Base-by-base conservation (phyloP, 2,888 invertebrate genomes). In the Trichogramma evanescens region DNA sequence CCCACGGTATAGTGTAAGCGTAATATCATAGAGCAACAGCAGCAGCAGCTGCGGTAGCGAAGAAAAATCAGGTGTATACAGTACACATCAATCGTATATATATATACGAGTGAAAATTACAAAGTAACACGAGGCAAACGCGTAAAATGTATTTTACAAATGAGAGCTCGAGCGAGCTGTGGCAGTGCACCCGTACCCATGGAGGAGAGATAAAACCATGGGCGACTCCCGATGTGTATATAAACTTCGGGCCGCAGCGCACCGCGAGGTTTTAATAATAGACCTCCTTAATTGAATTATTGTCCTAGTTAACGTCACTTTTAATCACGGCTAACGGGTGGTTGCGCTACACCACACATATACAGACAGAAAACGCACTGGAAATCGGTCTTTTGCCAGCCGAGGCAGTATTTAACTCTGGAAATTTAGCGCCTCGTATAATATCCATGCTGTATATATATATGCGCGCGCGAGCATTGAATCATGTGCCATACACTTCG, bases 211-310 rank as follows among this genome's bases (percentile, higher is more conserved):
- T 54, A 58, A 58, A 49, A 44, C 54, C 50, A 40, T 50, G 41
- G 41, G 41, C 39, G 50, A 39, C 50, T 40, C n/a, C 43, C 41
- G 58, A 26, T 26, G 26, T 26, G 26, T 26, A 26, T 26, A 26
- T 26, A 26, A 26, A 26, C 26, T 26, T 26, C 40, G 9, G 43
- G 40, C 49, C 10, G 39, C 54, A 39, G n/a, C n/a, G 26, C n/a
- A 42, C n/a, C 60, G 43, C n/a, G 48, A n/a, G 48, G 10, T 8
- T 61, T 58, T 67, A 67, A 69, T 70, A 70, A 69, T 69, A 69
- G 67, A 63, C 67, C 66, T 43, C 67, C 66, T 43, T 67, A 68
- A 69, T 71, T 71, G 70, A 72, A 72, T 71, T 71, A 71, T 72
- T 67, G 71, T 71, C 68, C 69, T 65, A 62, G 67, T 71, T 68